Percentiles rank a stretch among this genome's conserved stretches.
phyloP scores from a whole-genome alignment of 2,797 vertebrate species.

The Tauraco hartlaubi region DNA sequence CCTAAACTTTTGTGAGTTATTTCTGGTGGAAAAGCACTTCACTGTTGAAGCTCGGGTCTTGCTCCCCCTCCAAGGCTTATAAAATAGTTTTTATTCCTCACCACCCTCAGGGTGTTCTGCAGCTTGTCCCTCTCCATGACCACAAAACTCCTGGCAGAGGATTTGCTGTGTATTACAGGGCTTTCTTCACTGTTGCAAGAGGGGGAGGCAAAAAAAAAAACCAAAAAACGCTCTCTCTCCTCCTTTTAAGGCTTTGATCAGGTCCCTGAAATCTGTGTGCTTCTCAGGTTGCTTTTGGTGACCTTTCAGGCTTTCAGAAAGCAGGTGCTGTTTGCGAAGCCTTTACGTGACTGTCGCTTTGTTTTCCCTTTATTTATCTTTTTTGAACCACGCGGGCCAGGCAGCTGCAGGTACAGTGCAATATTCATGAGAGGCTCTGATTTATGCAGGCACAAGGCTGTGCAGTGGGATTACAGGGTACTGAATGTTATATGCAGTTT shows the following conservation, averaged over 20 bases:
- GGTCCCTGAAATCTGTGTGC: not conserved
- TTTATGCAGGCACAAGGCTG: slow-evolving; percentile 49
- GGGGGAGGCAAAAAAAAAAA: not conserved
- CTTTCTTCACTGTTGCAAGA: not conserved
- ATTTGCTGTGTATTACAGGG: not conserved
- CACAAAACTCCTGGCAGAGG: not conserved
- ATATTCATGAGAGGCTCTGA: slow-evolving; percentile 57
- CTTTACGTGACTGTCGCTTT: not conserved
- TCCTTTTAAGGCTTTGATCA: not conserved
- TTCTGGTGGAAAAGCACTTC: not conserved
- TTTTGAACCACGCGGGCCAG: not conserved
- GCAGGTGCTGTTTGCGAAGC: slow-evolving; percentile 42
- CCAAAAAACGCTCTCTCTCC: too few species aligned
- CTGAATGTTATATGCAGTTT: slow-evolving; percentile 49
- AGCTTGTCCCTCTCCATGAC: not conserved
- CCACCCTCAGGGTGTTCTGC: not conserved
- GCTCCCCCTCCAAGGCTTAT: not conserved
- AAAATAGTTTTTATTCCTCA: not conserved
- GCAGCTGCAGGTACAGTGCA: slow-evolving; percentile 37
- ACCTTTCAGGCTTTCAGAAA: slow-evolving; percentile 22
- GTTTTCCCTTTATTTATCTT: slow-evolving; percentile 25
- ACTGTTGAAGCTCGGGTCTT: not conserved
- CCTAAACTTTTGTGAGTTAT: not conserved
- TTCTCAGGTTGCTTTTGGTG: slow-evolving; percentile 14
- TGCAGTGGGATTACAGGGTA: slow-evolving; percentile 4